Evolutionary conservation across 2,797 vertebrate genomes (phyloP), one percentile per base, ranked within the genome.

Genomic region (Dendrocincla fuliginosa): DNA sequence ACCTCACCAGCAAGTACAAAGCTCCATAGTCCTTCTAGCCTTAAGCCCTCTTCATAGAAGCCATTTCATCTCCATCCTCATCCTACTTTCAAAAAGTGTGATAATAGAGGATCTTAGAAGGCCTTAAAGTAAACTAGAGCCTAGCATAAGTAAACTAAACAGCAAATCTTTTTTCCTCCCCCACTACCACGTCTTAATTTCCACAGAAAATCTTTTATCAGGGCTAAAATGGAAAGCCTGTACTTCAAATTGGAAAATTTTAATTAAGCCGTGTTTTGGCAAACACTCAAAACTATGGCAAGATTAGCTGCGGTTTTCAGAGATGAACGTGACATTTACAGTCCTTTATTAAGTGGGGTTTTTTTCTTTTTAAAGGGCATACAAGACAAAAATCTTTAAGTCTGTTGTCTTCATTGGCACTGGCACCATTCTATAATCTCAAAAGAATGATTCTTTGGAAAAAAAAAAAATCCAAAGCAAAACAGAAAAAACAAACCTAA

Each of bases 261-360:
- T 76, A 94, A 87, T 92, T 89, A 89, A 95, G 71, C 50, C 18
- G 14, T 25, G 5, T 57, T 92, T 63, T 92, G 84, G 87, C 73
- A 93, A 85, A 87, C 16, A 44, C 55, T 85, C 87, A 75, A 65
- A 95, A 77, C 35, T 52, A 68, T 4, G 27, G 42, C 35, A 75
- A 91, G 84, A 93, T 79, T 68, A 92, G 69, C 69, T 42, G 65
- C 91, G 2, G 5, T 57, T 96, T 89, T 87, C 73, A 78, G 39
- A 91, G 47, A 78, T 5, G 3, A 81, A 78, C 27, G 25, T 59
- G 67, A 75, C 49, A 78, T 93, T 87, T 87, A 65, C 22, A 63
- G 47, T 67, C 20, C 28, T 83, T 94, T 79, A 57, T 57, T 68
- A 77, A 23, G 44, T 30, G n/a, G 4, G 3, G 10, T 52, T 20